Evolutionary conservation across 2,888 invertebrate genomes (phyloP).

Genomic region (Deilephila elpenor): DNA sequence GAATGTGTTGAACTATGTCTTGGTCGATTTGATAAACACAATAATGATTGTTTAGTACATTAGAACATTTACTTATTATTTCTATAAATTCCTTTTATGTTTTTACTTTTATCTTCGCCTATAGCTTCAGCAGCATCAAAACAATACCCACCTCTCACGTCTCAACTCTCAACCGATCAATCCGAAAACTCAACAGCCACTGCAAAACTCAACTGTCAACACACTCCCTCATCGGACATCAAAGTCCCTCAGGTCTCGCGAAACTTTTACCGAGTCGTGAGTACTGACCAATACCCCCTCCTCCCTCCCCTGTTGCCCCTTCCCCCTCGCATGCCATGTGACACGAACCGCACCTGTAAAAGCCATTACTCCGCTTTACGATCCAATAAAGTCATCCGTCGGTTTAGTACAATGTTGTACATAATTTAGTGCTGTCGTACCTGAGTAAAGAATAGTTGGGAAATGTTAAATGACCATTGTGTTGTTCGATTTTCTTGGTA

Average conservation of each 20-base stretch:
- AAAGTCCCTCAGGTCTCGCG: background rate
- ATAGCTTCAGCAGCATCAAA: background rate
- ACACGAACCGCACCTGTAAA: slow-evolving; percentile 55
- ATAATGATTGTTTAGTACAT: background rate
- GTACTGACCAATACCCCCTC: slow-evolving; percentile 5
- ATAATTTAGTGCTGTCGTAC: slow-evolving; percentile 64
- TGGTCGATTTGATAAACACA: background rate
- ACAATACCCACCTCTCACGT: background rate
- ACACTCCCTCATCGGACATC: background rate
- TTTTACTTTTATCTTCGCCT: background rate
- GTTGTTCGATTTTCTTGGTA: too few species aligned
- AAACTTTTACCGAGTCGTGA: slow-evolving; percentile 10
- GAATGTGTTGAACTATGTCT: background rate
- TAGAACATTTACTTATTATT: background rate
- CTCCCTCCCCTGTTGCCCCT: background rate
- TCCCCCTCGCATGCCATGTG: background rate
- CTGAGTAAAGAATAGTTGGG: too few species aligned
- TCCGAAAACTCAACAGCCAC: background rate
- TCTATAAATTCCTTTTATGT: too few species aligned
- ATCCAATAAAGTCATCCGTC: slow-evolving; percentile 67
- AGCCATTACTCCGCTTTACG: slow-evolving; percentile 65
- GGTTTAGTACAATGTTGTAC: slow-evolving; percentile 65
- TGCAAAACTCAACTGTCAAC: background rate
- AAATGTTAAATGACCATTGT: too few species aligned
- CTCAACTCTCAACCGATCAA: background rate